phyloP scores from a whole-genome alignment of 2,797 vertebrate species.

The Echeneis naucrates region DNA sequence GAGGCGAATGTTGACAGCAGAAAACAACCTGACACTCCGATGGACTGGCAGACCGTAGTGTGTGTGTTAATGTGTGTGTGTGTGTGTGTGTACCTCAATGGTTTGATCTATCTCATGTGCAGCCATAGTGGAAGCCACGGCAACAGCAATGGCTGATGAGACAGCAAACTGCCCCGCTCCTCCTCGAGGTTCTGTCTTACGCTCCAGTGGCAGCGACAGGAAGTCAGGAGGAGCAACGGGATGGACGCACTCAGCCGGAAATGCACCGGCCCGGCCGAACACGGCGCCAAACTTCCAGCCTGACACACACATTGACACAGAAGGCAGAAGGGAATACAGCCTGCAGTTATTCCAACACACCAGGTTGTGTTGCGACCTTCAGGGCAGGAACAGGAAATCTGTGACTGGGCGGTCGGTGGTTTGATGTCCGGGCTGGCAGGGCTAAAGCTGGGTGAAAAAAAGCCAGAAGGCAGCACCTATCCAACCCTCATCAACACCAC shows the following conservation, averaged over 20 bases:
- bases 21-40: slow-evolving; percentile 24
- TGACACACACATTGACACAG: slow-evolving; percentile 60
- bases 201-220: slow-evolving; percentile 86
- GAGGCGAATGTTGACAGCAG: slow-evolving; percentile 30
- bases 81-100: slow-evolving; percentile 82
- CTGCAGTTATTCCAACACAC: neutral
- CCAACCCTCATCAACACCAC: no score
- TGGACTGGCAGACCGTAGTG: neutral
- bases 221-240: slow-evolving; percentile 92
- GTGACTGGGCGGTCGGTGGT: no score
- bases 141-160: slow-evolving; percentile 87
- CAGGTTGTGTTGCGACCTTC: no score
- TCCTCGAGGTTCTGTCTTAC: slow-evolving; percentile 83
- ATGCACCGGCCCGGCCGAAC: slow-evolving; percentile 88
- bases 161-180: slow-evolving; percentile 86
- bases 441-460: no score
- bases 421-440: no score
- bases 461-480: no score
- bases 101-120: slow-evolving; percentile 92
- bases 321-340: slow-evolving; percentile 3
- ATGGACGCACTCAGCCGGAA: slow-evolving; percentile 89
- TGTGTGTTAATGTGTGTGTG: neutral
- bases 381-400: no score
- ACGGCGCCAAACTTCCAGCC: slow-evolving; percentile 97
- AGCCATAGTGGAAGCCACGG: slow-evolving; percentile 89